phyloP scores from a whole-genome alignment of 2,113 vertebrate genomes.

The Macrotus californicus region DNA sequence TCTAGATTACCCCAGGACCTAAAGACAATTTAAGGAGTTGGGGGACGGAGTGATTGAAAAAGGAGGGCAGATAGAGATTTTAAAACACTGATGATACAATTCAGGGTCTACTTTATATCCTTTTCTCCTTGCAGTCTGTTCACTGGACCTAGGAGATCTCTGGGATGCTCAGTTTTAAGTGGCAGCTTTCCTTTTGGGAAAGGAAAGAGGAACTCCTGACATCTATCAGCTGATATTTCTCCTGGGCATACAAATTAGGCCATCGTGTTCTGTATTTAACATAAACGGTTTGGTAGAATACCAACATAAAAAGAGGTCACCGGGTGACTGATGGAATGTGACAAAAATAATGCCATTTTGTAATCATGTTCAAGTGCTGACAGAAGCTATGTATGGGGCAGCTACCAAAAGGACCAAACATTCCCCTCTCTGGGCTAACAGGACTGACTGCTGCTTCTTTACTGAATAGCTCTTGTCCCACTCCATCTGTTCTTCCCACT shows the following conservation, averaged over 20 bases:
- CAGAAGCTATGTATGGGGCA: neutral
- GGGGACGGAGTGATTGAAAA: neutral
- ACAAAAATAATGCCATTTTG: neutral
- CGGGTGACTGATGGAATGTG: neutral
- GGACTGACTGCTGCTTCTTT: neutral
- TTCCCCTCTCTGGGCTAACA: neutral
- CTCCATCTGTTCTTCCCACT: neutral
- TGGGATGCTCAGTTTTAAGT: neutral
- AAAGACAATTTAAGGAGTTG: neutral
- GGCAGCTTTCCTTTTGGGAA: neutral
- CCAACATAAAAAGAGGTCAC: neutral
- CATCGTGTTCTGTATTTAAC: neutral
- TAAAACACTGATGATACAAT: neutral
- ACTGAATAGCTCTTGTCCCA: neutral
- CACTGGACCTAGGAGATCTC: neutral
- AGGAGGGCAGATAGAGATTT: neutral
- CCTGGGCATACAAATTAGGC: neutral
- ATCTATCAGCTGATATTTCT: neutral
- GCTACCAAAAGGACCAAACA: neutral
- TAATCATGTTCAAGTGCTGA: neutral
- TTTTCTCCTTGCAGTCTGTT: neutral
- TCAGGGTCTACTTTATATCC: neutral
- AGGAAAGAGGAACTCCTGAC: neutral
- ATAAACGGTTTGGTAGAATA: neutral
- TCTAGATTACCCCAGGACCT: neutral